A percentile compares a stretch with the other conserved stretches of the same genome.
These are phyloP conservation scores for Leucoraja ocellata DNA, from an alignment of 2,797 vertebrate genomes.

Conservation along the genomic window DNA sequence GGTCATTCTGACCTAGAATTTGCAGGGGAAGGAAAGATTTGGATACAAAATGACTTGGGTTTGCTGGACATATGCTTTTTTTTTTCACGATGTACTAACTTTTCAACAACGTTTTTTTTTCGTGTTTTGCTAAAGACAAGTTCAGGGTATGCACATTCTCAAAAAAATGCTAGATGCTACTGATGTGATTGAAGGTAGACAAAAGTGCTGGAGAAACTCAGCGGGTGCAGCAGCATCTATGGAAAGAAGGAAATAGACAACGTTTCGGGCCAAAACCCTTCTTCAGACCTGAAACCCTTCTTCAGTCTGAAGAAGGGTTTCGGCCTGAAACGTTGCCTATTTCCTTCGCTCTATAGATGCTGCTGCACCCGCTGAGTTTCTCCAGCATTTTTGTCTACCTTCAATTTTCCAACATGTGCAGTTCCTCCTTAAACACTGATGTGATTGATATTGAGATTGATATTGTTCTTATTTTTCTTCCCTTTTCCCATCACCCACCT, in stretches of 20 bases:
- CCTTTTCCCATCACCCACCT: not conserved
- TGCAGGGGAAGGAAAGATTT: not conserved
- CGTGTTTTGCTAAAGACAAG: not conserved
- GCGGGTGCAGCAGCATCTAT: no score
- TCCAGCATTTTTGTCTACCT: no score
- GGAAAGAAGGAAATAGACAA: no score
- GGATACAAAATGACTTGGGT: not conserved
- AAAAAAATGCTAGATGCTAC: not conserved
- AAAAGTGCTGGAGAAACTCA: no score
- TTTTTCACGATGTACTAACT: not conserved
- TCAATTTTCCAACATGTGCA: no score
- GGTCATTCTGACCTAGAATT: not conserved
- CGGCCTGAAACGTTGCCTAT: no score
- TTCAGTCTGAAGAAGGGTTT: no score
- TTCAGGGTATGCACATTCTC: not conserved
- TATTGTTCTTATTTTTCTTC: not conserved
- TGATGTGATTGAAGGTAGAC: not conserved
- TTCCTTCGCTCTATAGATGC: no score
- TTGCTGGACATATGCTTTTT: not conserved
- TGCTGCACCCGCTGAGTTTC: no score
- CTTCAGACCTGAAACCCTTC: no score
- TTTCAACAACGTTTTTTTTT: not conserved
- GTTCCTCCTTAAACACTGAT: no score
- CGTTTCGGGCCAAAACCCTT: no score
- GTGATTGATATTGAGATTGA: not conserved